Percentiles rank a stretch among this genome's conserved stretches.
phyloP scores from a whole-genome alignment of 2,888 invertebrate genomes.

The Cephus pygmeus region DNA sequence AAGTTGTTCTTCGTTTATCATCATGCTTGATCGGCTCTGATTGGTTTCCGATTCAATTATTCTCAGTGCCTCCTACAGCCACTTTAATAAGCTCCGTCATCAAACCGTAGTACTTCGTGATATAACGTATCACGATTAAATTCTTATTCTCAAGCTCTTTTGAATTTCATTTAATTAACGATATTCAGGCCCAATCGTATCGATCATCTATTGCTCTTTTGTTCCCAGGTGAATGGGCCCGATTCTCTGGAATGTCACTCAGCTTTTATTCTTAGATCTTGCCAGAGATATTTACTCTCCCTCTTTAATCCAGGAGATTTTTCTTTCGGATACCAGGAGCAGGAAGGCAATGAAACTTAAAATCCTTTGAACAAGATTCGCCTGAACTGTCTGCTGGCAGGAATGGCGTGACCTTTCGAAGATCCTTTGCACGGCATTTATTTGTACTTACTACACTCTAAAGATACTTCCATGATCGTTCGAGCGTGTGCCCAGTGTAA shows the following conservation, averaged over 20 bases:
- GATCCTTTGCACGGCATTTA: slow-evolving; percentile 19
- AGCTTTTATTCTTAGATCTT: background rate
- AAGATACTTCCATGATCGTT: slow-evolving; percentile 39
- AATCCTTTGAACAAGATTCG: background rate
- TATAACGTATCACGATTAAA: background rate
- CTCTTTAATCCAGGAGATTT: background rate
- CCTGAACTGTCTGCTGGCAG: background rate
- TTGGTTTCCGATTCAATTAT: background rate
- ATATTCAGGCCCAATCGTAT: background rate
- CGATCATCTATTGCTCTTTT: background rate
- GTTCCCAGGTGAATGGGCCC: background rate
- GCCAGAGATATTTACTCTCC: too few relatives aligned
- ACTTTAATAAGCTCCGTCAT: background rate
- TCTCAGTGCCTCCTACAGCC: background rate
- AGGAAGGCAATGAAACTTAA: background rate
- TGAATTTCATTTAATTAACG: background rate
- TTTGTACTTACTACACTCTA: slow-evolving; percentile 20
- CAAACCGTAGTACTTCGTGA: background rate
- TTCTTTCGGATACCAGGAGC: background rate
- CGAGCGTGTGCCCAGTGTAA: slow-evolving; percentile 62
- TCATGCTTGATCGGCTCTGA: background rate
- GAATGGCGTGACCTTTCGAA: slow-evolving; percentile 36
- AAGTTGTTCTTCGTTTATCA: background rate
- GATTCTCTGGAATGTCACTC: background rate
- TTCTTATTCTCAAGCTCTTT: background rate